phyloP scores from a whole-genome alignment of 2,888 invertebrate species.

The Conus canariensis region DNA sequence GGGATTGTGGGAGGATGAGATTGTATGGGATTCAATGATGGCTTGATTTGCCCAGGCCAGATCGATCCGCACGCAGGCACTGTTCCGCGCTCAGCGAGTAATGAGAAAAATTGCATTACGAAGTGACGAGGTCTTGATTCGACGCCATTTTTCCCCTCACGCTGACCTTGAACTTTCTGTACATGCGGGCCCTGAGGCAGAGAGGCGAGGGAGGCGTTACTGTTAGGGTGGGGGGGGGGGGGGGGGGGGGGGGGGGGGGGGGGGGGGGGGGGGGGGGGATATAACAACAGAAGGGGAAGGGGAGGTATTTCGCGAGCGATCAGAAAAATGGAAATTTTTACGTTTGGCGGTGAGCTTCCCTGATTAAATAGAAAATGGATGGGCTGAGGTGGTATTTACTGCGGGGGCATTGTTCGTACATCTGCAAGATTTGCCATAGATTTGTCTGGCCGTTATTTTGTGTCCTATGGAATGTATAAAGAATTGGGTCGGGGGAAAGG shows the following conservation, averaged over 20 bases:
- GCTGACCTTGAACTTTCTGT: neutral
- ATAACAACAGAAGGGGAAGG: too few relatives aligned
- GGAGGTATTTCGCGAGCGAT: too few relatives aligned
- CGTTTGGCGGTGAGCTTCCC: too few relatives aligned
- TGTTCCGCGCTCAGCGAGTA: neutral
- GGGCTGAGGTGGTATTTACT: too few relatives aligned
- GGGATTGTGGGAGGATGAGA: neutral
- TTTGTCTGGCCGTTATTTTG: too few relatives aligned
- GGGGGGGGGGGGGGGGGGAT: too few relatives aligned
- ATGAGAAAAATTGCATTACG: constrained; percentile 18
- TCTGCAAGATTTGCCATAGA: too few relatives aligned
- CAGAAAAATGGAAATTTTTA: too few relatives aligned
- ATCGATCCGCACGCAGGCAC: neutral
- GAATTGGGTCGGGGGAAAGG: neutral
- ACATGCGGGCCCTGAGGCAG: neutral
- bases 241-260: neutral
- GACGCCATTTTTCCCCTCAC: neutral
- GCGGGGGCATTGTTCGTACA: too few relatives aligned
- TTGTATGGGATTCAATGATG: constrained; percentile 8
- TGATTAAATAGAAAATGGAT: too few relatives aligned
- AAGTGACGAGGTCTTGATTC: constrained; percentile 18
- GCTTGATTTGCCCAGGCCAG: neutral
- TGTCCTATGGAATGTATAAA: too few relatives aligned
- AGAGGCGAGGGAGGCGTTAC: neutral
- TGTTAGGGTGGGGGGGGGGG: neutral